These are phyloP conservation scores for Ephialtes manifestator DNA, from an alignment of 2,888 invertebrate genomes.

Conservation along the genomic window DNA sequence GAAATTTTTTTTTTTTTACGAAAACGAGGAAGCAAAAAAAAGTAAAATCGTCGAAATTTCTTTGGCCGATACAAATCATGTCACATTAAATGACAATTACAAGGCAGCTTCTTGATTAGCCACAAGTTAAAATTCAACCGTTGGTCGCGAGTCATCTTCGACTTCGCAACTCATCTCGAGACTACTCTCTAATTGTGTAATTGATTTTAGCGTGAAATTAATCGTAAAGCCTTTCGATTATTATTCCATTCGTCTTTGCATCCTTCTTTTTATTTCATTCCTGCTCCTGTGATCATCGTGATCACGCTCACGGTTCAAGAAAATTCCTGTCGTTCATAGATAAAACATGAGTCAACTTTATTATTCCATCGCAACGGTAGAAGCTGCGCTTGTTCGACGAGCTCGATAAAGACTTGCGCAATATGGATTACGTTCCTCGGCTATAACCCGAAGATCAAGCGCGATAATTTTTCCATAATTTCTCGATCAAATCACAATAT, in stretches of 20 bases:
- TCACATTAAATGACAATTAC: too few relatives aligned
- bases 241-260: background rate
- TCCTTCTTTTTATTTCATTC: background rate
- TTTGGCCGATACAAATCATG: too few relatives aligned
- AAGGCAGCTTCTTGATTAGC: too few relatives aligned
- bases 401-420: conserved; percentile 34
- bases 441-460: conserved; percentile 12
- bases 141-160: background rate
- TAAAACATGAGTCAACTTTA: conserved; percentile 60
- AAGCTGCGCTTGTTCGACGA: background rate
- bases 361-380: conserved; percentile 36
- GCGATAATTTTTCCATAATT: conserved; percentile 54
- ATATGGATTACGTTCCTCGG: conserved; percentile 22
- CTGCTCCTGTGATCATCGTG: background rate
- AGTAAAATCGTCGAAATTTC: too few relatives aligned
- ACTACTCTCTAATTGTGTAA: conserved; percentile 59
- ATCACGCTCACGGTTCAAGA: background rate
- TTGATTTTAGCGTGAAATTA: conserved; percentile 65
- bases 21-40: too few relatives aligned
- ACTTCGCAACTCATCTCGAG: background rate
- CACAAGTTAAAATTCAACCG: background rate
- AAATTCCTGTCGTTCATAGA: conserved; percentile 44
- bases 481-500: conserved; percentile 62
- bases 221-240: conserved; percentile 28
- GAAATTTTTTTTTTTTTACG: too few relatives aligned